A percentile compares a stretch with the other conserved stretches of the same genome.
Evolutionary conservation across 2,888 invertebrate species (phyloP).

Genomic region (Thymelicus acteon): DNA sequence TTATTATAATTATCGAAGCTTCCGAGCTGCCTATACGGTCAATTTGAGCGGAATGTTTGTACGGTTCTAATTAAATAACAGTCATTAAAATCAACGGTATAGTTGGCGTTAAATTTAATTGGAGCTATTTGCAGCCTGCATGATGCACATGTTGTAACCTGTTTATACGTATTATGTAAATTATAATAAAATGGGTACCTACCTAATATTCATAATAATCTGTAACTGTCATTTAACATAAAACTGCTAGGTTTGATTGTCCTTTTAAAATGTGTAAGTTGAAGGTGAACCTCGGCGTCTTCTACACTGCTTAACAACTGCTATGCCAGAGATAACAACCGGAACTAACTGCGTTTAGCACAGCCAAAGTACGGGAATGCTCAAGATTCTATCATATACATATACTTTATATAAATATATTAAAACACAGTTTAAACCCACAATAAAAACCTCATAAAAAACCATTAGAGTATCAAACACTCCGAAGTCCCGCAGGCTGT

Average conservation of each 20-base stretch:
- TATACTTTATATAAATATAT: background rate
- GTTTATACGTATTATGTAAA: background rate
- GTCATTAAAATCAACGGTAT: constrained; percentile 37
- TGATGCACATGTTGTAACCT: background rate
- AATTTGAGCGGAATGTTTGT: constrained; percentile 33
- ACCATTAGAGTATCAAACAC: constrained; percentile 16
- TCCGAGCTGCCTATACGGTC: constrained; percentile 38
- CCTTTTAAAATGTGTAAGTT: too few species aligned
- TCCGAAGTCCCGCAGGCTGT: constrained; percentile 13
- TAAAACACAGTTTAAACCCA: background rate
- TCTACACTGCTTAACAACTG: background rate
- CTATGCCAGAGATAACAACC: background rate
- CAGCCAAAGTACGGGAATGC: background rate
- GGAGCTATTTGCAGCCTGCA: constrained; percentile 15
- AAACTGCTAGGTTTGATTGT: too few species aligned
- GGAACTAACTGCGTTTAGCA: background rate
- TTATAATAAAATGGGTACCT: background rate
- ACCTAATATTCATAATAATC: background rate
- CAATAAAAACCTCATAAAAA: constrained; percentile 4
- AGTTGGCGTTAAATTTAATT: constrained; percentile 31
- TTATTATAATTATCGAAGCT: constrained; percentile 55
- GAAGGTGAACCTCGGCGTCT: background rate
- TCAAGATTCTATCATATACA: background rate
- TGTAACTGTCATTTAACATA: too few species aligned
- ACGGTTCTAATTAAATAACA: constrained; percentile 36